Evolutionary conservation across 64 coral and sea anemone species (phyloP), one percentile per base, ranked within the genome.

Genomic region (Acropora tenuis): DNA sequence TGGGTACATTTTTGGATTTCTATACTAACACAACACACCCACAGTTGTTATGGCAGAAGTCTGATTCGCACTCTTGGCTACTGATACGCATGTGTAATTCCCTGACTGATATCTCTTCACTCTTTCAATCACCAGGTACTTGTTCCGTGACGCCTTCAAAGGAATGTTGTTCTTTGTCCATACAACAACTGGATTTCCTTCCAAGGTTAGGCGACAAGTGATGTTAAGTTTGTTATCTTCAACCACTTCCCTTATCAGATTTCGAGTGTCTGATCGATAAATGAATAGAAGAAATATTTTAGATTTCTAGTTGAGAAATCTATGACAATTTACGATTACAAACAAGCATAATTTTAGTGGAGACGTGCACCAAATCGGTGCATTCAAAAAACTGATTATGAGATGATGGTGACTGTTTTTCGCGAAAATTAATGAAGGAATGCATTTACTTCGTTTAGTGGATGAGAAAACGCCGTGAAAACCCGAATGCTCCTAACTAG

Each of bases 1-100:
- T 45, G 2, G 3, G 10, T 47, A 49, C 11, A 49, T 50, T 3
- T 77, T 46, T 46, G 9, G 4, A 55, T 55, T 0, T 55, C 9
- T 66, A 63, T 67, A 83, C 80, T 83, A 12, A 83, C 80, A 83
- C 16, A 83, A 47, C 3, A 83, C 80, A 47, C 67, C 43, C 16
- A 83, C 80, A 68, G 42, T n/a, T 7, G 60, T 69, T 13, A 83
- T 47, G 1, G 80, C 12, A 46, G 80, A 83, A 2, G 41, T 47
- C 40, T 6, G 5, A 41, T 83, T 83, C 18, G 15, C 58, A 68
- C 46, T 2, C 4, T 6, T 41, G 30, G 40, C n/a, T 16, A 68
- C 15, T 45, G 80, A 83, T 0, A 83, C 58, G 42, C 80, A 83
- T 12, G 43, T 41, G 43, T 83, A 83, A 41, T 83, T 68, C 43